Conservation (phyloP, 2,113 vertebrate species). For the Chloebia gouldiae region DNA sequence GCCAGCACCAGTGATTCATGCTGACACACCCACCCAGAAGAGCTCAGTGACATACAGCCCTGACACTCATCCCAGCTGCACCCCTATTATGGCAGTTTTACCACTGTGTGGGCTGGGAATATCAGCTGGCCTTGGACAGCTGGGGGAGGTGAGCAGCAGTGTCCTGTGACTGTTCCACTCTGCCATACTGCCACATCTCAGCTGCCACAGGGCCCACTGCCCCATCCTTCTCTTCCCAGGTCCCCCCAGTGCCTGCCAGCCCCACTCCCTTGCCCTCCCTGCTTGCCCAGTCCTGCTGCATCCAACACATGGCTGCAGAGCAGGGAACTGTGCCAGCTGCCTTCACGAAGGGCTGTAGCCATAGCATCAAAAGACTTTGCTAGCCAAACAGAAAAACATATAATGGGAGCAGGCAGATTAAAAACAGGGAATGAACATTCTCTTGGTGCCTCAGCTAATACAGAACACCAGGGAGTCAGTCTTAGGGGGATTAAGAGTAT, state of each 20-base stretch:
- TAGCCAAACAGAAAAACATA: constrained; percentile 34
- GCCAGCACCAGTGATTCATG: not conserved
- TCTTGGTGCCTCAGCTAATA: not conserved
- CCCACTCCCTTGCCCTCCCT: not conserved
- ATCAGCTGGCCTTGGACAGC: not conserved
- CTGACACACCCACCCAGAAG: not conserved
- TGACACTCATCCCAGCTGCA: not conserved
- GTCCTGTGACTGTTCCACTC: not conserved
- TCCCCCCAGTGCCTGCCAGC: not conserved
- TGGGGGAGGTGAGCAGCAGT: not conserved
- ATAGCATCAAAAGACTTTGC: constrained; percentile 10
- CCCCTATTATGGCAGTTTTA: not conserved
- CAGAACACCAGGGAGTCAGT: constrained; percentile 16
- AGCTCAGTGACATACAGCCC: not conserved
- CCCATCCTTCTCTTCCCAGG: not conserved
- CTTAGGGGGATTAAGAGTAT: constrained; percentile 28
- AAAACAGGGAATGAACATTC: not conserved
- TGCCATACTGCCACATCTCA: rapidly evolving
- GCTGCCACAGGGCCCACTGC: not conserved
- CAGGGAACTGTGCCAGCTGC: not conserved
- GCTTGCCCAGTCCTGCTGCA: not conserved
- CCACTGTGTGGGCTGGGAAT: not conserved
- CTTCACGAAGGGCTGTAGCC: not conserved
- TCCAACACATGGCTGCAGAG: not conserved
- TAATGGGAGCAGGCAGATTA: constrained; percentile 12